Evolutionary conservation across 2,888 invertebrate species (phyloP).

Genomic region (Nephrotoma appendiculata): DNA sequence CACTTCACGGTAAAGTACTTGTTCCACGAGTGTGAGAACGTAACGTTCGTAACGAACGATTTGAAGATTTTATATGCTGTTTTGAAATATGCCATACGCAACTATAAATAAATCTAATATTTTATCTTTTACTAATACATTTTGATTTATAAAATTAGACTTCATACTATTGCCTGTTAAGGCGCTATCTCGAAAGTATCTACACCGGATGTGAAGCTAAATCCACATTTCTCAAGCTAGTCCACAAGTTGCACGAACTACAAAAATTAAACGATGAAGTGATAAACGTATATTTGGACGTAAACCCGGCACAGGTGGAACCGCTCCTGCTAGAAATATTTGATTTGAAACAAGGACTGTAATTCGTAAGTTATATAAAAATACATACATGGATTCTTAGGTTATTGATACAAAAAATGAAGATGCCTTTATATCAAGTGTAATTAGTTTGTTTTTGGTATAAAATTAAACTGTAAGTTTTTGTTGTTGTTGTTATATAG

Average conservation of each 20-base stretch:
- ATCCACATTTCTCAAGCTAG: slow-evolving; percentile 71
- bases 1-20: too few species aligned
- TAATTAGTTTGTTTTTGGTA: not conserved
- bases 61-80: slow-evolving; percentile 4
- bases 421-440: not conserved
- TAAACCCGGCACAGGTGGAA: slow-evolving; percentile 82
- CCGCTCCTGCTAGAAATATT: slow-evolving; percentile 91
- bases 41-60: too few species aligned
- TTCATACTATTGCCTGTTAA: slow-evolving; percentile 76
- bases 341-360: slow-evolving; percentile 57
- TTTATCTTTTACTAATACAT: not conserved
- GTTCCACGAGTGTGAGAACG: too few species aligned
- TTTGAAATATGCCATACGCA: not conserved
- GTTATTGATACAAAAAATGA: not conserved
- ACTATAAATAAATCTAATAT: not conserved
- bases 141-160: slow-evolving; percentile 40
- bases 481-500: not conserved
- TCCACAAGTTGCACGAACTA: slow-evolving; percentile 83
- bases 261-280: slow-evolving; percentile 79
- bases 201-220: slow-evolving; percentile 78
- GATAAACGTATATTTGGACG: slow-evolving; percentile 82
- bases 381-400: too few species aligned
- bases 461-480: not conserved
- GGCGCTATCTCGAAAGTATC: slow-evolving; percentile 69
- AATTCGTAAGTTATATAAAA: not conserved